Evolutionary conservation across 2,888 invertebrate genomes (phyloP).

Genomic region (Drosophila incognita): DNA sequence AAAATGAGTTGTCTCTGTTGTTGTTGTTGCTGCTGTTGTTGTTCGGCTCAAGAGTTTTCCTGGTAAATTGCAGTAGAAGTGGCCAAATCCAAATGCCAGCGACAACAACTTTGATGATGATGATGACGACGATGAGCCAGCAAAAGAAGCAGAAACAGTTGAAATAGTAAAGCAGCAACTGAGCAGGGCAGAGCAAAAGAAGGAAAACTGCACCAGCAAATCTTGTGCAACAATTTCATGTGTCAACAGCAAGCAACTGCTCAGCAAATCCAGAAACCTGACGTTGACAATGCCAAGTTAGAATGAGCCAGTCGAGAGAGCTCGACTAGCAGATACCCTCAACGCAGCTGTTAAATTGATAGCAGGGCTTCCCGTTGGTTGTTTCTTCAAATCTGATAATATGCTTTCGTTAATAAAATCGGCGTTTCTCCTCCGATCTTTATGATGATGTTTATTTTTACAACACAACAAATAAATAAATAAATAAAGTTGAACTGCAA

Average conservation of each 20-base stretch:
- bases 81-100: conserved; percentile 42
- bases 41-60: conserved; percentile 36
- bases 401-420: background rate
- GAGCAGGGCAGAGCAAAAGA: background rate
- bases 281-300: conserved; percentile 6
- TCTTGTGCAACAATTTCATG: conserved; percentile 55
- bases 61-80: conserved; percentile 43
- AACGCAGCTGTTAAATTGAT: background rate
- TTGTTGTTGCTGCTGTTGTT: conserved; percentile 2
- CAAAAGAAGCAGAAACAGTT: conserved; percentile 13
- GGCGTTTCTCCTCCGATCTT: background rate
- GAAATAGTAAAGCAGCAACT: background rate
- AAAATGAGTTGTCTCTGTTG: conserved; percentile 38
- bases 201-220: conserved; percentile 9
- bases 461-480: background rate
- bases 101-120: conserved; percentile 31
- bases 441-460: background rate
- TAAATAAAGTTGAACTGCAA: background rate
- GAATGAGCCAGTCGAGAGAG: background rate
- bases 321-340: background rate
- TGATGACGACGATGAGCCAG: conserved; percentile 16
- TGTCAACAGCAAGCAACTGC: conserved; percentile 39
- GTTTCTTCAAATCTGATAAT: background rate
- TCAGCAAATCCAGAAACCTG: conserved; percentile 20
- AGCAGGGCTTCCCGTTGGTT: no score